phyloP scores from a whole-genome alignment of 2,113 vertebrate genomes.

The Mormyrus iriodes region DNA sequence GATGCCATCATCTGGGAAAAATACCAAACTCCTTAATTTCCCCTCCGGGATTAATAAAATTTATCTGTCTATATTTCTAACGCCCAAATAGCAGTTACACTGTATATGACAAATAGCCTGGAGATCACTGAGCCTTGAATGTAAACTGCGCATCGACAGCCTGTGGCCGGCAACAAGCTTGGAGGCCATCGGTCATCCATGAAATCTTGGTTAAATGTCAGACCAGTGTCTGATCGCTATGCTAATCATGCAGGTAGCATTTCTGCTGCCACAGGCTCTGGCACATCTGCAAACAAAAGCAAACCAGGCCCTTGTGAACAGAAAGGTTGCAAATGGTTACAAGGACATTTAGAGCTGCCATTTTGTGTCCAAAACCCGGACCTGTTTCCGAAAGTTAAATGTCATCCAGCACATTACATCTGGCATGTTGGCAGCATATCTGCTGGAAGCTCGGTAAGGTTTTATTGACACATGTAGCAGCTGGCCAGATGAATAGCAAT shows the following conservation, averaged over 20 bases:
- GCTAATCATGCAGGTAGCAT: neutral
- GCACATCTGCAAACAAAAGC: neutral
- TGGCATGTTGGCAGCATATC: neutral
- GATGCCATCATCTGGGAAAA: neutral
- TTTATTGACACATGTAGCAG: neutral
- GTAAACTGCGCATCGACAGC: neutral
- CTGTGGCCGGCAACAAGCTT: neutral
- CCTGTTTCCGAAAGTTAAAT: neutral
- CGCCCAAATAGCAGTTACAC: neutral
- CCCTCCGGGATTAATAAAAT: neutral
- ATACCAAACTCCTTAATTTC: neutral
- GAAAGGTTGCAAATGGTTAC: neutral
- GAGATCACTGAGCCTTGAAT: neutral
- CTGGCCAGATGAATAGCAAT: neutral
- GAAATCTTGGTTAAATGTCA: neutral
- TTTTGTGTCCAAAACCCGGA: neutral
- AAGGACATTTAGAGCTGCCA: neutral
- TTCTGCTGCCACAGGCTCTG: neutral
- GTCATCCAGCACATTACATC: slow-evolving; percentile 11
- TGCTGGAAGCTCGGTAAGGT: neutral
- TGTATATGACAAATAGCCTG: neutral
- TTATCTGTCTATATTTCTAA: neutral
- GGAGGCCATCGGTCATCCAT: neutral
- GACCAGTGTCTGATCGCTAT: neutral
- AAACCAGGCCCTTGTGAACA: neutral